Evolutionary conservation across 2,113 vertebrate genomes (phyloP), one percentile per base, ranked within the genome.

Genomic region (Haemorhous mexicanus): DNA sequence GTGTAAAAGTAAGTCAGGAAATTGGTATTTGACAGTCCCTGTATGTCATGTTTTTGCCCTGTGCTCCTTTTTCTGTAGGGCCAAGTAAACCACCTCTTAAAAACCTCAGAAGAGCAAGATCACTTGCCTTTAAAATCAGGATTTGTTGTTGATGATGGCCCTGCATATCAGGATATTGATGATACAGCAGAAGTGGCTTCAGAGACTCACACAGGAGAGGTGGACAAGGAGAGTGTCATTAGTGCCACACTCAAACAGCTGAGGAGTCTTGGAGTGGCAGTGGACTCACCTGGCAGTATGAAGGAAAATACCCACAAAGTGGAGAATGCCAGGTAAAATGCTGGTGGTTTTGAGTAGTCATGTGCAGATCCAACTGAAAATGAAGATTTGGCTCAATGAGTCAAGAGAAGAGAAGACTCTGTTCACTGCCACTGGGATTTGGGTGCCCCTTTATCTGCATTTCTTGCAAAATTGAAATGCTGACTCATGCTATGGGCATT

Each of bases 301-400:
- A 97, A 97, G 91, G 96, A 93, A 80, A 97, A 59, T 66, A 95
- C 66, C 14, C 96, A 97, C 59, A 98, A 98, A 27, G 97, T 98
- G 30, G 98, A 99, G 93, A 99, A 96, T 85, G 98, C 98, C 96
- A 99, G 99, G 99, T 99, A 98, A 97, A 84, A 64, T 58, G 32
- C 13, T 53, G 43, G 5, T 66, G 59, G 9, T 23, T 86, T 76
- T 53, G 27, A 53, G 22, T 15, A 47, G 16, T 9, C 27, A 37
- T 64, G 49, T 75, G 26, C 41, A 89, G 37, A 53, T 72, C 7
- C 21, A 61, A 24, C 37, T 35, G 21, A 72, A 96, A 74, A n/a
- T 23, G 6, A 79, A 22, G 46, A 44, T 52, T 41, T 46, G 79
- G 10, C 16, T 69, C 6, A 61, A 0, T 59, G 35, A 68, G 35